Conservation (phyloP, 92 coral and sea anemone genomes). For the Parazoanthus swiftii region DNA sequence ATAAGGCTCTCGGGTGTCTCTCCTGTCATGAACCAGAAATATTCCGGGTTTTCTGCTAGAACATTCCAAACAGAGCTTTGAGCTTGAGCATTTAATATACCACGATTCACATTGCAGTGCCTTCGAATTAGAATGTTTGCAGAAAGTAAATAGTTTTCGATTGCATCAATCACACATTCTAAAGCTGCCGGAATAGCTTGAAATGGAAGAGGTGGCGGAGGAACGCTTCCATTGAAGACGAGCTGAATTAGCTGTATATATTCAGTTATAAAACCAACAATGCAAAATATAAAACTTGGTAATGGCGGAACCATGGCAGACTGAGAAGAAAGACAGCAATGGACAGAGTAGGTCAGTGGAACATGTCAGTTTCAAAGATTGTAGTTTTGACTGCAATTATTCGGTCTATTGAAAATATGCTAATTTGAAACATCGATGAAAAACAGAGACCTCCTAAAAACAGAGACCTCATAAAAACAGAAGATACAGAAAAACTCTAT, state of each 20-base stretch:
- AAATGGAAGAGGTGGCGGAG: neutral
- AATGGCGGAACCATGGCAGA: neutral
- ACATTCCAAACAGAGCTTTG: slow-evolving; percentile 19
- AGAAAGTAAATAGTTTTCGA: neutral
- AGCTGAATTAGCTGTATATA: neutral
- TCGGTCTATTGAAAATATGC: neutral
- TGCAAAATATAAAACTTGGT: neutral
- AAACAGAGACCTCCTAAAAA: neutral
- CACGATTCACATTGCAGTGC: slow-evolving; percentile 13
- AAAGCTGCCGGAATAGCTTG: neutral
- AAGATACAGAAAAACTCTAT: slow-evolving; percentile 12
- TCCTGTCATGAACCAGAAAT: slow-evolving; percentile 36
- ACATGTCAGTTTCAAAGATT: neutral
- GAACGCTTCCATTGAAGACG: neutral
- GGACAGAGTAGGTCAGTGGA: neutral
- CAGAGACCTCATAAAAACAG: neutral
- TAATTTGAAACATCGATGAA: slow-evolving; percentile 1
- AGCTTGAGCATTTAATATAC: neutral
- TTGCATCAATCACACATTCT: neutral
- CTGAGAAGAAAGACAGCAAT: neutral
- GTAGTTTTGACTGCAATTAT: neutral
- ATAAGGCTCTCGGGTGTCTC: slow-evolving; percentile 35
- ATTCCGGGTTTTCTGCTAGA: neutral
- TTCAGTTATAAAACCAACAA: neutral
- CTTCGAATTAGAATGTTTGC: slow-evolving; percentile 2